Evolutionary conservation across 2,888 invertebrate species (phyloP).

Genomic region (Hemaris fuciformis): DNA sequence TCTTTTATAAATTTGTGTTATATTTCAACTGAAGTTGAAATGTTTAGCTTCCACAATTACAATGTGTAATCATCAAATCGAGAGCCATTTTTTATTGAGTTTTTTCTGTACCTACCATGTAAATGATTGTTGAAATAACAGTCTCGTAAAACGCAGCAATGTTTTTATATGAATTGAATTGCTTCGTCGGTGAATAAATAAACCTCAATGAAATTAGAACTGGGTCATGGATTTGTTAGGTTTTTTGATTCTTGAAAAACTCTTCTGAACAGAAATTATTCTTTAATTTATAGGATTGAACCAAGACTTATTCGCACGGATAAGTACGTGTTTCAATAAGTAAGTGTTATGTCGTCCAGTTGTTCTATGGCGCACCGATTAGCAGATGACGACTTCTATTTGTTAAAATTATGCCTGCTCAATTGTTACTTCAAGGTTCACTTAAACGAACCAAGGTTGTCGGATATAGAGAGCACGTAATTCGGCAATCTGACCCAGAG

Average conservation of each 20-base stretch:
- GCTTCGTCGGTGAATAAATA: background rate
- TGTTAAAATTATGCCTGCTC: too few species aligned
- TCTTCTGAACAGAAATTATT: background rate
- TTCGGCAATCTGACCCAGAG: too few species aligned
- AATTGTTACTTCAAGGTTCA: too few species aligned
- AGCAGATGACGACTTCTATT: too few species aligned
- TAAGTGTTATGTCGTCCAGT: too few species aligned
- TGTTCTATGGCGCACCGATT: too few species aligned
- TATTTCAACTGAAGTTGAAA: background rate
- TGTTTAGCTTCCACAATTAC: background rate
- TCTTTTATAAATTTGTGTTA: too few species aligned
- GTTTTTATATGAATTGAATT: background rate
- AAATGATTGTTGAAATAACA: background rate
- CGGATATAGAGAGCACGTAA: too few species aligned
- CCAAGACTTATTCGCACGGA: too few species aligned
- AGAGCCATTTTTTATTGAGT: background rate
- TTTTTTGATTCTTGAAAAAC: constrained; percentile 10
- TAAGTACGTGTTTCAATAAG: too few species aligned
- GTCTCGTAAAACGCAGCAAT: background rate
- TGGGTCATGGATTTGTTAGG: constrained; percentile 1
- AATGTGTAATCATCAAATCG: background rate
- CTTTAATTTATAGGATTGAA: too few species aligned
- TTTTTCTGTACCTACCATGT: background rate
- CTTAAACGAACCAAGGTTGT: too few species aligned
- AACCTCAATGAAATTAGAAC: background rate